phyloP scores from a whole-genome alignment of 1,140 invertebrate species.

The Micrasema longulum region DNA sequence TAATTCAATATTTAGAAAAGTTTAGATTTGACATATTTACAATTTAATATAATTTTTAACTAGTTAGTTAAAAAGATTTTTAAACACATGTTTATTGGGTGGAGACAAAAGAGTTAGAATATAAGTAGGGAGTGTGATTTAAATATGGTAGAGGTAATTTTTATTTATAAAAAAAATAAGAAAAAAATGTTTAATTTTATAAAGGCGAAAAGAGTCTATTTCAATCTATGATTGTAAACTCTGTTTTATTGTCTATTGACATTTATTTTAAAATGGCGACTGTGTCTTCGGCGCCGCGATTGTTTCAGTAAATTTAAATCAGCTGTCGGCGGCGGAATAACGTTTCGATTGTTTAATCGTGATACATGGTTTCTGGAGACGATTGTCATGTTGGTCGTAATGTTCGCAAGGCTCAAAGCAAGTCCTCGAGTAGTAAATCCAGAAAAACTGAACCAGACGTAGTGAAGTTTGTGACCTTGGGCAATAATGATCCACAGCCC shows the following conservation, averaged over 20 bases:
- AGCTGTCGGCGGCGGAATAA: conserved; percentile 17
- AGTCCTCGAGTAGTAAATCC: conserved; percentile 66
- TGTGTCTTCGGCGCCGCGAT: conserved; percentile 17
- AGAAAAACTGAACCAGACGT: conserved; percentile 67
- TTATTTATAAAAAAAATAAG: too few relatives aligned
- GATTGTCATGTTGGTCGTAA: conserved; percentile 67
- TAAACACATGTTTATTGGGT: too few relatives aligned
- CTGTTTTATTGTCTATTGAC: too few relatives aligned
- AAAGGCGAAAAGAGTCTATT: too few relatives aligned
- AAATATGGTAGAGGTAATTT: too few relatives aligned
- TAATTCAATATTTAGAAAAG: too few relatives aligned
- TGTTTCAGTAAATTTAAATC: conserved; percentile 37
- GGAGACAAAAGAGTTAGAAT: too few relatives aligned
- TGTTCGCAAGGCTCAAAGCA: conserved; percentile 63
- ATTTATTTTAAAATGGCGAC: conserved; percentile 42
- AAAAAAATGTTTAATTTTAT: too few relatives aligned
- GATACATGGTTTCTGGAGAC: conserved; percentile 67
- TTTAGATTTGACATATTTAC: too few relatives aligned
- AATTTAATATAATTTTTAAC: too few relatives aligned
- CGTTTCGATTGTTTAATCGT: conserved; percentile 33
- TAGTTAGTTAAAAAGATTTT: too few relatives aligned
- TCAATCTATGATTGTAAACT: neutral
- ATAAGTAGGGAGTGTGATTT: too few relatives aligned
- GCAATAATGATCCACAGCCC: conserved; percentile 63
- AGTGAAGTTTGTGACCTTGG: conserved; percentile 66